Conservation (phyloP, 92 coral and sea anemone species). For the Actinernus sp. region DNA sequence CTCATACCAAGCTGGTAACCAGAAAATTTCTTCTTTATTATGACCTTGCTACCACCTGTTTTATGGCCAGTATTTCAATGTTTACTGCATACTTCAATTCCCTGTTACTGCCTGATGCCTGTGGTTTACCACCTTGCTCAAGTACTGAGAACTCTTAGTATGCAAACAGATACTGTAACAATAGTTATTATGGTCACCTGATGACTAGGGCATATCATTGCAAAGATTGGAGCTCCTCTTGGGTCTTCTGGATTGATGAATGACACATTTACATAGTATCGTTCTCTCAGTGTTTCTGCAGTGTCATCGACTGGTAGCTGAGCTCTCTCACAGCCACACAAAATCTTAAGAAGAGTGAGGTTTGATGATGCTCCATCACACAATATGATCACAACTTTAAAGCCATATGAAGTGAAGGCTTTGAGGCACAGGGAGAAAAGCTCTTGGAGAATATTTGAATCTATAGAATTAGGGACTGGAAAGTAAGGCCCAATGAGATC, state of each 20-base stretch:
- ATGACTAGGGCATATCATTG: not conserved
- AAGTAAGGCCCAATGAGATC: conserved; percentile 24
- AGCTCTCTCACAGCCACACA: not conserved
- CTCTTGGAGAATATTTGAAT: conserved; percentile 10
- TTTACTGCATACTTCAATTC: too few species aligned
- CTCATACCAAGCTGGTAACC: too few species aligned
- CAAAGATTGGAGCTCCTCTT: not conserved
- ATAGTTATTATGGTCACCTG: too few species aligned
- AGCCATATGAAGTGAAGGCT: conserved; percentile 19
- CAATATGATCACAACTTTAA: conserved; percentile 9
- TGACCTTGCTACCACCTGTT: too few species aligned
- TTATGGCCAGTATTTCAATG: too few species aligned
- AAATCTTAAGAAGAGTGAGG: not conserved
- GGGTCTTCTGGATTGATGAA: not conserved
- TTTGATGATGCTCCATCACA: too few species aligned
- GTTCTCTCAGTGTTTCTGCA: not conserved
- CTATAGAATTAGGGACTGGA: conserved; percentile 4
- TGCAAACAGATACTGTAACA: too few species aligned
- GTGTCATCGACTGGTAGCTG: not conserved
- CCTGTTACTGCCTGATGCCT: too few species aligned
- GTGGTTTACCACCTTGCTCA: too few species aligned
- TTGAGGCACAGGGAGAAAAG: conserved; percentile 7
- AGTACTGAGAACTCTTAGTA: too few species aligned
- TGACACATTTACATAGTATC: not conserved
- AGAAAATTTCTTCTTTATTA: too few species aligned